These are phyloP conservation scores for Catocala sponsa DNA, from an alignment of 2,888 invertebrate species.

Conservation along the genomic window DNA sequence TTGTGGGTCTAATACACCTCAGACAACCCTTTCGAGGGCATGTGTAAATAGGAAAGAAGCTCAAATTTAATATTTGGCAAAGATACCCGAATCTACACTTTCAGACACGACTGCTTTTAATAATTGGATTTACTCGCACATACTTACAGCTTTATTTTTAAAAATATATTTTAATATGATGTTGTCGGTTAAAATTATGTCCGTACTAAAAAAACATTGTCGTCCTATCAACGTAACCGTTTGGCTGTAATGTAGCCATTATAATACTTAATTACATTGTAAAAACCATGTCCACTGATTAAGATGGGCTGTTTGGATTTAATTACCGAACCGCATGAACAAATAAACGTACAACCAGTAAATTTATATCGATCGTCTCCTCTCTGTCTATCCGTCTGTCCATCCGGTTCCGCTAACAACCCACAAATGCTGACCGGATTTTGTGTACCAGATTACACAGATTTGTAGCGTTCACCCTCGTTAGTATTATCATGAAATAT, in stretches of 20 bases:
- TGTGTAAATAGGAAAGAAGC: no score
- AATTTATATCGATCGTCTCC: constrained; percentile 49
- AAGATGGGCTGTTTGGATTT: constrained; percentile 64
- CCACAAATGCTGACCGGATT: constrained; percentile 21
- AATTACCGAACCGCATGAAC: constrained; percentile 58
- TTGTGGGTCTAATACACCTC: no score
- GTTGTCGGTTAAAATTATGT: no score
- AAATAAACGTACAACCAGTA: constrained; percentile 49
- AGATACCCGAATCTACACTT: no score
- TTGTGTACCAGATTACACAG: constrained; percentile 37
- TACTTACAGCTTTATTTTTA: no score
- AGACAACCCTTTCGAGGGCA: no score
- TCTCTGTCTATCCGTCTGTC: background rate
- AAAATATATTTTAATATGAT: no score
- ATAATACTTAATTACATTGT: constrained; percentile 32
- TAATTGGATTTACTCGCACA: no score
- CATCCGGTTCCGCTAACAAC: constrained; percentile 23
- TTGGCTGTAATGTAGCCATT: constrained; percentile 3
- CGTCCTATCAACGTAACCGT: background rate
- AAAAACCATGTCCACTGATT: constrained; percentile 51
- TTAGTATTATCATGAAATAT: constrained; percentile 30
- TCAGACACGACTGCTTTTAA: no score
- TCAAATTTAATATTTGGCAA: no score
- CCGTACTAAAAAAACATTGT: no score
- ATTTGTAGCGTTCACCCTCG: constrained; percentile 32